Conservation (phyloP, 2,888 invertebrate species). For the Vesta saturnalis region DNA sequence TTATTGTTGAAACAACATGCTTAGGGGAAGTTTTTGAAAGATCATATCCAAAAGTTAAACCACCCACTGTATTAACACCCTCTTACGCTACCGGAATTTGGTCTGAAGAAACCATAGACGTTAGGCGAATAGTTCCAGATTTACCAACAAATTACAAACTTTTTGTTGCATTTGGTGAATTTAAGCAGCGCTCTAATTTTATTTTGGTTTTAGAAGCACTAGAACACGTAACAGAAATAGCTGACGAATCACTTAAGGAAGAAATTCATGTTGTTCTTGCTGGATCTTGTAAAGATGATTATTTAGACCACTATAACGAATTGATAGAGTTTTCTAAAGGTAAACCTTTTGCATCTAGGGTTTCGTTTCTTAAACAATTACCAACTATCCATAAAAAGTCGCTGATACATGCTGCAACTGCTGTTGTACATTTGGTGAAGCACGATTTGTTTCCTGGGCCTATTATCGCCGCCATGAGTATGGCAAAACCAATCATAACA, state of each 20-base stretch:
- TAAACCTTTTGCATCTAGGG: conserved; percentile 52
- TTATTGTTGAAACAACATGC: conserved; percentile 54
- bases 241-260: conserved; percentile 47
- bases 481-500: conserved; percentile 56
- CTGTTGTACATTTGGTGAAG: conserved; percentile 54
- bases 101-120: conserved; percentile 51
- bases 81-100: conserved; percentile 55
- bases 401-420: conserved; percentile 52
- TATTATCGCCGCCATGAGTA: conserved; percentile 53
- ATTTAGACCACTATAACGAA: conserved; percentile 50
- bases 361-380: conserved; percentile 55
- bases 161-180: conserved; percentile 55
- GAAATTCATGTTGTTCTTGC: conserved; percentile 56
- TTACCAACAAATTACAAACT: conserved; percentile 51
- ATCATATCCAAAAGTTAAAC: conserved; percentile 50
- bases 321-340: conserved; percentile 51
- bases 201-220: conserved; percentile 55
- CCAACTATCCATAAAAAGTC: conserved; percentile 56
- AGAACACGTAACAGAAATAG: conserved; percentile 52
- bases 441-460: conserved; percentile 55
- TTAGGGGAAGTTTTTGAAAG: conserved; percentile 54
- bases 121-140: conserved; percentile 55
- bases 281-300: conserved; percentile 49
- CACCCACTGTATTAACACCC: conserved; percentile 51
- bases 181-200: conserved; percentile 54